Evolutionary conservation across 2,797 vertebrate genomes (phyloP), one percentile per base, ranked within the genome.

Genomic region (Chiloscyllium punctatum): DNA sequence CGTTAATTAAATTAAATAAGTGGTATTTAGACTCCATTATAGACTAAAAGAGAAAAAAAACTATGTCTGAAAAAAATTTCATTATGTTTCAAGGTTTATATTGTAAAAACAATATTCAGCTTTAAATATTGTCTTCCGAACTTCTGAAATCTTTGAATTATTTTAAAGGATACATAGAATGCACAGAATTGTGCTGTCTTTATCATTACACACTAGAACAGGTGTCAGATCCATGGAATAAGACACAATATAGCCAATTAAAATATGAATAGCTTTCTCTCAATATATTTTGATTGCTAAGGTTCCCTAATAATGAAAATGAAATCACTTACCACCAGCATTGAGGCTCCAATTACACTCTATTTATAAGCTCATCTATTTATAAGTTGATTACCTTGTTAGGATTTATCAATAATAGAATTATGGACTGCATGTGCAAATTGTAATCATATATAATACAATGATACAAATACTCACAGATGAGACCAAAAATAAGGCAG

Each of bases 1-100:
- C 96, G 96, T 96, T 96, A 96, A 96, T 96, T 96, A 37, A 94
- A 95, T 96, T 95, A 95, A 84, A 94, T 96, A 96, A 96, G 96
- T 96, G 96, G 66, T 96, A 95, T 96, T 97, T 86, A 87, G 33
- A 51, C 57, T 87, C 53, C 68, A 84, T 86, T 87, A 95, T 21
- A 53, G 94, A 48, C 94, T 84, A 57, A 77, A 51, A n/a, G 92
- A 94, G 91, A 62, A 15, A 30, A 94, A 74, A 27, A 77, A 33
- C 71, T 42, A 68, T 37, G 90, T n/a, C 13, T 23, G 94, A 77
- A 77, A 77, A 51, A 53, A 48, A 27, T 48, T 51, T 72, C 48
- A 95, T 74, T 77, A 95, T 95, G 71, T 27, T 77, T 53, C 48
- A 53, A 72, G 48, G 51, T 77, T 94, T 53, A 6, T 57, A 33